Conservation (phyloP, 1,140 invertebrate species). For the Macrocentrus cingulum region DNA sequence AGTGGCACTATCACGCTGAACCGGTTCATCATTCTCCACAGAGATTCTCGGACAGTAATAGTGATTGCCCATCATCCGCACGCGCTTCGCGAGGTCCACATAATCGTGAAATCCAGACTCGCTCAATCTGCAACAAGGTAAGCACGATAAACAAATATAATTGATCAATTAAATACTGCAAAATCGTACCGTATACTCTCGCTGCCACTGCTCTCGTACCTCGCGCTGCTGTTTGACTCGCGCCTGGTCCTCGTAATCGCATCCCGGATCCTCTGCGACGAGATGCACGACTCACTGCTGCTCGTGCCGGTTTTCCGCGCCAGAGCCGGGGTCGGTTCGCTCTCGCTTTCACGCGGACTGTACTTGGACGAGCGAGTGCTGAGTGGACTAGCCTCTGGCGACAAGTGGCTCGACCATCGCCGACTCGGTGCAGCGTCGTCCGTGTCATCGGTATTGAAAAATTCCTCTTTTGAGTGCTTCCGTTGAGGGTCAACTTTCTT, state of each 20-base stretch:
- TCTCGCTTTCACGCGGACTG: constrained; percentile 57
- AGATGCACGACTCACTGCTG: constrained; percentile 47
- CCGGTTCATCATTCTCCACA: constrained; percentile 46
- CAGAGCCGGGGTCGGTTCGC: constrained; percentile 54
- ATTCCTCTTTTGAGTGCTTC: constrained; percentile 49
- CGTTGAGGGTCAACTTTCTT: constrained; percentile 27
- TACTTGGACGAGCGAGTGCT: constrained; percentile 56
- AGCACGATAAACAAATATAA: constrained; percentile 1
- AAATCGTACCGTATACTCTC: constrained; percentile 50
- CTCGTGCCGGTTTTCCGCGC: constrained; percentile 42
- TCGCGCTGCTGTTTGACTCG: constrained; percentile 53
- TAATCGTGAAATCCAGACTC: constrained; percentile 51
- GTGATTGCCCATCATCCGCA: constrained; percentile 46
- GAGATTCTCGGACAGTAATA: constrained; percentile 40
- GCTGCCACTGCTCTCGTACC: constrained; percentile 57
- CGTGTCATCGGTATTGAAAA: constrained; percentile 50
- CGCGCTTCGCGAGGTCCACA: constrained; percentile 47
- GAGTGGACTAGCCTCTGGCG: constrained; percentile 55
- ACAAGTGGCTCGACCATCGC: constrained; percentile 53
- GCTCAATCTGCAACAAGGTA: constrained; percentile 41
- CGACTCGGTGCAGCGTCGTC: constrained; percentile 47
- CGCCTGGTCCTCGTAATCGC: constrained; percentile 54
- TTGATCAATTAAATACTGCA: background rate
- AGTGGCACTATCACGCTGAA: constrained; percentile 56
- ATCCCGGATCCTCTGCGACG: constrained; percentile 55